Conservation (phyloP, 2,797 vertebrate genomes). For the Syndactyla subalaris region DNA sequence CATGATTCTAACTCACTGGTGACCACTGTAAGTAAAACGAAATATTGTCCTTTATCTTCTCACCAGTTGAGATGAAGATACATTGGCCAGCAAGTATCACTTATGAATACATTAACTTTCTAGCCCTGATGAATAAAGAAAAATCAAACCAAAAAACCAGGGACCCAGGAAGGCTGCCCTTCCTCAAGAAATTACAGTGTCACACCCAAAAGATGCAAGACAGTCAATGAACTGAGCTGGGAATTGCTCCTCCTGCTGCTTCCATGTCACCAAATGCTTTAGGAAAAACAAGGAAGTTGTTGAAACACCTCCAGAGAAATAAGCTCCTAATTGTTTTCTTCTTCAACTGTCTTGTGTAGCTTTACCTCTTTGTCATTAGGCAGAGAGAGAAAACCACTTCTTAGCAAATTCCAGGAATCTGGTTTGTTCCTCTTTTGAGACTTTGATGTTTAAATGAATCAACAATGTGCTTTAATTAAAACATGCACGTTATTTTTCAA, state of each 20-base stretch:
- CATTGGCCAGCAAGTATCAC: background rate
- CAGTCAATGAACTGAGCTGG: background rate
- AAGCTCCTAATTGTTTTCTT: background rate
- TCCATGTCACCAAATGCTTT: background rate
- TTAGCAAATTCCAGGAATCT: background rate
- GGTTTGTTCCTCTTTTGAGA: background rate
- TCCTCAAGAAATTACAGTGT: background rate
- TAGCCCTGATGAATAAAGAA: background rate
- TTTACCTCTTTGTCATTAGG: background rate
- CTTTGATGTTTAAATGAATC: background rate
- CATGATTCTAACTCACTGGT: background rate
- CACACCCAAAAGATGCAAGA: background rate
- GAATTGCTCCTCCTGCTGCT: background rate
- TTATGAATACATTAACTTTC: background rate
- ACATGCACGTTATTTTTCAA: background rate
- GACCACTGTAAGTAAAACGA: background rate
- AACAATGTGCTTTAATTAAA: slow-evolving; percentile 12
- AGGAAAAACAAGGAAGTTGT: background rate
- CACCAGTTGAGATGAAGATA: background rate
- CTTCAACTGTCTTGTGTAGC: background rate
- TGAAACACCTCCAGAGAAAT: background rate
- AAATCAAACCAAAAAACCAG: background rate
- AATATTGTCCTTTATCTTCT: background rate
- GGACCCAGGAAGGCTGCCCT: background rate
- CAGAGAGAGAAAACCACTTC: background rate